Conservation (phyloP, 2,888 invertebrate genomes). For the Galerucella pusilla region DNA sequence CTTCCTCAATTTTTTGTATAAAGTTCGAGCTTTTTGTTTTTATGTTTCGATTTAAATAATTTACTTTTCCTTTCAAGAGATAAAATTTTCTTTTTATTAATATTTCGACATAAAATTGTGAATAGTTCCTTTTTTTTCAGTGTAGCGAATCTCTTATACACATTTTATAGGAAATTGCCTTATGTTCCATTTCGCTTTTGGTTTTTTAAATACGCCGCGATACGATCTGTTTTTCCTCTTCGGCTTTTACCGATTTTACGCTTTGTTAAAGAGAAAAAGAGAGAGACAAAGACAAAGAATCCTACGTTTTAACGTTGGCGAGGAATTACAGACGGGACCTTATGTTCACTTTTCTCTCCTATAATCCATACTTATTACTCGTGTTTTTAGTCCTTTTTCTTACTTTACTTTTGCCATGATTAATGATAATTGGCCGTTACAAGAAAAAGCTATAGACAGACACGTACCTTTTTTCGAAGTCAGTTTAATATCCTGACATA, state of each 20-base stretch:
- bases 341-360: slow-evolving; percentile 58
- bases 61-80: too few relatives aligned
- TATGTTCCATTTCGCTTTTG: slow-evolving; percentile 57
- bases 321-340: slow-evolving; percentile 51
- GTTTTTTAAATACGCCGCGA: slow-evolving; percentile 44
- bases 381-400: slow-evolving; percentile 61
- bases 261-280: slow-evolving; percentile 46
- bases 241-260: slow-evolving; percentile 41
- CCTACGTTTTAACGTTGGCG: slow-evolving; percentile 42
- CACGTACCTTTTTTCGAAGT: neutral
- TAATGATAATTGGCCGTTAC: slow-evolving; percentile 62
- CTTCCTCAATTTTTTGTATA: too few relatives aligned
- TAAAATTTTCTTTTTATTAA: too few relatives aligned
- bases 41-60: too few relatives aligned
- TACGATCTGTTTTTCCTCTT: slow-evolving; percentile 43
- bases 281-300: slow-evolving; percentile 31
- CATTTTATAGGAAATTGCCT: slow-evolving; percentile 61
- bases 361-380: slow-evolving; percentile 65
- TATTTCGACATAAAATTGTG: neutral
- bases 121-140: neutral
- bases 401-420: slow-evolving; percentile 53
- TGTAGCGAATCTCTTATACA: slow-evolving; percentile 38
- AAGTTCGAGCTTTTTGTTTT: too few relatives aligned
- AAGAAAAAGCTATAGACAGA: slow-evolving; percentile 24
- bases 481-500: too few relatives aligned